These are phyloP conservation scores for Doryteuthis pealeii DNA, from an alignment of 1,140 invertebrate species.

Conservation along the genomic window DNA sequence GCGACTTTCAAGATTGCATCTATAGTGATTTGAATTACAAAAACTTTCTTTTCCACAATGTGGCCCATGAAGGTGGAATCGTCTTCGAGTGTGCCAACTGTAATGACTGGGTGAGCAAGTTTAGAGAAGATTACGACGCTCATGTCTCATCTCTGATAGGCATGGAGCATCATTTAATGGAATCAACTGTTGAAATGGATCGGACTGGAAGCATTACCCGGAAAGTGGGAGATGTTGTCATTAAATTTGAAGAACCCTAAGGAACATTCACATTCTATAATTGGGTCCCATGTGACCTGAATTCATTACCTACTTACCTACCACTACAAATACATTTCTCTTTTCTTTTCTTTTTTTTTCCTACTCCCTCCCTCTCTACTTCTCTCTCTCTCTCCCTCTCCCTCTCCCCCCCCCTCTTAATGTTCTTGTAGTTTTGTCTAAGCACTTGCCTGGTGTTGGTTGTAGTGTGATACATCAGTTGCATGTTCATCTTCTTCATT, in stretches of 20 bases:
- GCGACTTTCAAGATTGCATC: not conserved
- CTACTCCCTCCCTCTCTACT: too few relatives aligned
- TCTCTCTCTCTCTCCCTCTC: too few relatives aligned
- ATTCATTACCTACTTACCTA: too few relatives aligned
- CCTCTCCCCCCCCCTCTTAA: too few relatives aligned
- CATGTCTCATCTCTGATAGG: not conserved
- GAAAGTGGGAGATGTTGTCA: not conserved
- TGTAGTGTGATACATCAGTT: too few relatives aligned
- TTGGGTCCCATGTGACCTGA: too few relatives aligned
- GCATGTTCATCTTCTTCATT: too few relatives aligned
- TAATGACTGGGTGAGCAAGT: slow-evolving; percentile 4
- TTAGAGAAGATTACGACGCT: not conserved
- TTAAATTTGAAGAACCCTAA: slow-evolving; percentile 2
- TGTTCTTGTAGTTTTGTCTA: too few relatives aligned
- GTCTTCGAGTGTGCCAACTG: not conserved
- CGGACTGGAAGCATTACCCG: not conserved
- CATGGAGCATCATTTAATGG: slow-evolving; percentile 1
- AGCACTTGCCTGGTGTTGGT: too few relatives aligned
- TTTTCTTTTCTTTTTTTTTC: too few relatives aligned
- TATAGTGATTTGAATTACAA: not conserved
- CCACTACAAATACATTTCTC: too few relatives aligned
- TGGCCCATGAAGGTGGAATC: not conserved
- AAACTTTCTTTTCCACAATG: not conserved
- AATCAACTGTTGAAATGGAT: slow-evolving; percentile 9
- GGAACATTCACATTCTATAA: not conserved